Base-by-base conservation (phyloP, 2,888 invertebrate genomes). In the Andrena camellia region DNA sequence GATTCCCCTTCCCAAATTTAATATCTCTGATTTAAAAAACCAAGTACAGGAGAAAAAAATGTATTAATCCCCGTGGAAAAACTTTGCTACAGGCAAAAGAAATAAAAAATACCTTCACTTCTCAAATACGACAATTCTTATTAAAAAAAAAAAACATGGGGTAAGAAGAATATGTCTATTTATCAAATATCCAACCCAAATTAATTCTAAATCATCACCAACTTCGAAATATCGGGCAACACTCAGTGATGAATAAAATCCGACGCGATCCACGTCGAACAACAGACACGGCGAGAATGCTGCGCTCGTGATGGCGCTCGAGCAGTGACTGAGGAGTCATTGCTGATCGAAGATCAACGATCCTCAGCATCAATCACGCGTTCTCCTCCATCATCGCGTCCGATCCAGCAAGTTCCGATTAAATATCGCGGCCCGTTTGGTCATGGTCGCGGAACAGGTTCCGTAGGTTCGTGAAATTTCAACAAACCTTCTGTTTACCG, bases 321-420 rank as follows among this genome's bases (percentile, higher is more conserved):
- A 72, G 31, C 63, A 74, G 13, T 48, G 64, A 85, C 84, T 85
- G 84, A 69, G 42, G 23, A 48, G 35, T 29, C 62, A 13, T 7
- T 50, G 73, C 60, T 73, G 8, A 23, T 33, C 52, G 7, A n/a
- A 50, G 75, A 71, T 52, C 72, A 74, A 83, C 83, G 74, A 78
- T 81, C 67, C 31, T 48, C 33, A 0, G 13, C 4, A 17, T 57
- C 63, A 26, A 81, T 69, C 54, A 50, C 42, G 60, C 50, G 35
- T 67, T 72, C 62, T 62, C 13, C 42, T 1, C 10, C 0, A 52
- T 59, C 54, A 17, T 31, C n/a, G 33, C 17, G 6, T 7, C 10
- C 13, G n/a, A 10, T 26, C 8, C 23, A 52, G 26, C 68, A 17
- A n/a, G 57, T 42, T 60, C 10, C 6, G 17, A 1, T 1, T 35